Evolutionary conservation across 2,797 vertebrate genomes (phyloP).

Genomic region (Poecilia velifera): DNA sequence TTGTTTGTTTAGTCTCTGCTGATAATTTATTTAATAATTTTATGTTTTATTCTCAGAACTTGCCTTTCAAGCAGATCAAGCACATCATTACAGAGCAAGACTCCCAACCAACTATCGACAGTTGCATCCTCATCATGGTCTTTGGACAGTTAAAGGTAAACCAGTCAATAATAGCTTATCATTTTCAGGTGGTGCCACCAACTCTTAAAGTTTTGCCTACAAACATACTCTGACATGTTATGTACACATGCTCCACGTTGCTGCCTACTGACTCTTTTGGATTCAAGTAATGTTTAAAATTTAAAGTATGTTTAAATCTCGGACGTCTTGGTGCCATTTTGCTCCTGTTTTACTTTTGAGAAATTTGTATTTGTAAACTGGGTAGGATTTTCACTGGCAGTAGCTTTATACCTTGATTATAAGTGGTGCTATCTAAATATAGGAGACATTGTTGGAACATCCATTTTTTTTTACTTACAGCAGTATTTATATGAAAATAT

Average conservation of each 20-base stretch:
- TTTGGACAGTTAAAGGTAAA: slow-evolving; percentile 83
- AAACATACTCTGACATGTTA: background rate
- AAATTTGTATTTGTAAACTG: background rate
- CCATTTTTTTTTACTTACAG: background rate
- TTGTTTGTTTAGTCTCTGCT: background rate
- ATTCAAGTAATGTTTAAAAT: background rate
- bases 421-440: background rate
- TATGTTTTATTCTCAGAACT: slow-evolving; percentile 61
- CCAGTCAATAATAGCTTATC: background rate
- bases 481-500: background rate
- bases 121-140: slow-evolving; percentile 81
- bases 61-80: slow-evolving; percentile 83
- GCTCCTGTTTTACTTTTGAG: background rate
- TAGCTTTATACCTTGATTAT: background rate
- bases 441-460: background rate
- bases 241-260: background rate
- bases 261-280: background rate
- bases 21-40: background rate
- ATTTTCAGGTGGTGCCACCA: background rate
- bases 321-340: background rate
- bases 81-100: slow-evolving; percentile 82
- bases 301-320: background rate
- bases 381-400: background rate
- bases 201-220: no score
- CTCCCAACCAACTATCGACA: slow-evolving; percentile 80